Conservation (phyloP, 2,888 invertebrate species). For the Sinohyriopsis cumingii region DNA sequence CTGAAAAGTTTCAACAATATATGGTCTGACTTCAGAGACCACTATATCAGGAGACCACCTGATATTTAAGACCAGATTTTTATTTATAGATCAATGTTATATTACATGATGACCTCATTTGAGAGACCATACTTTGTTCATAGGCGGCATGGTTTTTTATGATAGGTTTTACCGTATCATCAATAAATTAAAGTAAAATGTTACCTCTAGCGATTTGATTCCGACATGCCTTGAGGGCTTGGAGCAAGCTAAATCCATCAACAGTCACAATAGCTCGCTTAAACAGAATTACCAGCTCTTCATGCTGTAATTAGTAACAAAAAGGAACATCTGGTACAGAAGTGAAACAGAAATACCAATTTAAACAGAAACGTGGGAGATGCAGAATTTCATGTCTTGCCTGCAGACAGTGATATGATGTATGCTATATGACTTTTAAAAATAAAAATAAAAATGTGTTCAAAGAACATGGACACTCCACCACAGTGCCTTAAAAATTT, state of each 20-base stretch:
- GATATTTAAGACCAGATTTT: too few relatives aligned
- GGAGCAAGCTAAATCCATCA: conserved; percentile 85
- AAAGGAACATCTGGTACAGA: not conserved
- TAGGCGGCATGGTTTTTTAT: not conserved
- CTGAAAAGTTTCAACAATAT: too few relatives aligned
- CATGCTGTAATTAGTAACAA: conserved; percentile 69
- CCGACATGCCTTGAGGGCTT: conserved; percentile 84
- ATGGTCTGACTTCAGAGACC: too few relatives aligned
- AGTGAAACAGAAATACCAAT: too few relatives aligned
- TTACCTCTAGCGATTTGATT: conserved; percentile 86
- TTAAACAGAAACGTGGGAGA: not conserved
- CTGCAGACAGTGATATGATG: not conserved
- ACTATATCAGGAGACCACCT: too few relatives aligned
- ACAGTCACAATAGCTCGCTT: conserved; percentile 82
- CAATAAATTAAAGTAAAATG: not conserved
- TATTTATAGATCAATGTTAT: too few relatives aligned
- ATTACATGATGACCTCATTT: too few relatives aligned
- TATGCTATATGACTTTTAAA: too few relatives aligned
- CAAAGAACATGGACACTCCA: too few relatives aligned
- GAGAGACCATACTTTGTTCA: not conserved
- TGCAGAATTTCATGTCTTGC: not conserved
- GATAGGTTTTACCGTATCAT: not conserved
- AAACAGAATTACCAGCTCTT: conserved; percentile 85
- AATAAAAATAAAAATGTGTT: too few relatives aligned
- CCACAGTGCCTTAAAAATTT: too few relatives aligned